These are phyloP conservation scores for Holotrichia oblita DNA, from an alignment of 1,140 invertebrate genomes.

Conservation along the genomic window DNA sequence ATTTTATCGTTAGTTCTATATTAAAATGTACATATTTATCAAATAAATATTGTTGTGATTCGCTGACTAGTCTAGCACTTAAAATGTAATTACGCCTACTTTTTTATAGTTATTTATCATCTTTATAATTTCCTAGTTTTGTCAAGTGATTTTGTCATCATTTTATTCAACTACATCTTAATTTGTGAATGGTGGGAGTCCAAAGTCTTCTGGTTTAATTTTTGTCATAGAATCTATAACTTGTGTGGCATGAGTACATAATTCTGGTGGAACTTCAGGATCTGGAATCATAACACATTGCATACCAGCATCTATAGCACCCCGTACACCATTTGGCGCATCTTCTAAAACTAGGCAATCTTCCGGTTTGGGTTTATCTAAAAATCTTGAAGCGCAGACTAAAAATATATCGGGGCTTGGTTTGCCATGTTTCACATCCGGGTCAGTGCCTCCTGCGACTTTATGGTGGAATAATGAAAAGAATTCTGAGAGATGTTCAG, in stretches of 20 bases:
- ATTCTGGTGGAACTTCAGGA: constrained; percentile 68
- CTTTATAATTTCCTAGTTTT: not conserved
- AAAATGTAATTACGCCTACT: constrained; percentile 32
- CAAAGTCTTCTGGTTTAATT: constrained; percentile 88
- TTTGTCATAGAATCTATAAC: constrained; percentile 79
- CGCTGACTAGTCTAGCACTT: constrained; percentile 39
- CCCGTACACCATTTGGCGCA: constrained; percentile 85
- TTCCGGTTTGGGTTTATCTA: constrained; percentile 65
- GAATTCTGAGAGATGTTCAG: constrained; percentile 69
- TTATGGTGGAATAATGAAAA: constrained; percentile 71
- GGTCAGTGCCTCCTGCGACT: constrained; percentile 75
- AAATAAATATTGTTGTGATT: constrained; percentile 47
- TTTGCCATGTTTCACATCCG: constrained; percentile 79
- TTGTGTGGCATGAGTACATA: constrained; percentile 71
- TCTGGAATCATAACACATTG: constrained; percentile 91
- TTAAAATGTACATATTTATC: constrained; percentile 48
- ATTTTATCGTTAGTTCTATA: constrained; percentile 38
- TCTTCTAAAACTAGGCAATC: constrained; percentile 93
- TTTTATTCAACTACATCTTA: not conserved
- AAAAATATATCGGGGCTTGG: constrained; percentile 82
- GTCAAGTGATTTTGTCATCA: not conserved
- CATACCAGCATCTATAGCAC: constrained; percentile 84
- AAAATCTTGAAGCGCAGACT: constrained; percentile 75
- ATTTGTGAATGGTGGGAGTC: constrained; percentile 75
- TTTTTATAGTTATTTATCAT: not conserved